phyloP scores from a whole-genome alignment of 1,140 invertebrate genomes.

The Rhyacophila brunnea region DNA sequence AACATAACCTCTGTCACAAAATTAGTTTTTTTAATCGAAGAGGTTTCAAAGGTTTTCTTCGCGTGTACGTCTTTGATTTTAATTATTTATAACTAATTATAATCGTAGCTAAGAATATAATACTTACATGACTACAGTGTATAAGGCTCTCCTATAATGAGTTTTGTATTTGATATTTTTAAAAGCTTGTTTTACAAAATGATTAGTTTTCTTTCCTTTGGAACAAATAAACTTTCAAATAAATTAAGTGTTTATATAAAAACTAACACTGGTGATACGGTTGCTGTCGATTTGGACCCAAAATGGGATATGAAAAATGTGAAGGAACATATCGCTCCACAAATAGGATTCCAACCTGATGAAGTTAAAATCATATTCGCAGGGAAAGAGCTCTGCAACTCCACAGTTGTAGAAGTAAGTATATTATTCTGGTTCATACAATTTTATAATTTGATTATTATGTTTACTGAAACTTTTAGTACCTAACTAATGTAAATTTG shows the following conservation, averaged over 20 bases:
- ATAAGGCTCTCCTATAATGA: conserved; percentile 46
- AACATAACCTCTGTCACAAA: too few species aligned
- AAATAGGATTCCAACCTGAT: conserved; percentile 65
- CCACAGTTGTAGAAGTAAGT: conserved; percentile 66
- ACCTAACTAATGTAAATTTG: too few species aligned
- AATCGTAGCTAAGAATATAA: too few species aligned
- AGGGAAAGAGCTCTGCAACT: conserved; percentile 77
- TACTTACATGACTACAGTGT: too few species aligned
- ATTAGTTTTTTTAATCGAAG: too few species aligned
- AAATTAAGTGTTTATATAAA: conserved; percentile 69
- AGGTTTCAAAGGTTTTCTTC: too few species aligned
- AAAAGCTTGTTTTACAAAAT: conserved; percentile 59
- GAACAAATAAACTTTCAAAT: conserved; percentile 61
- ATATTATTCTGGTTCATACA: too few species aligned
- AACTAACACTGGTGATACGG: conserved; percentile 66
- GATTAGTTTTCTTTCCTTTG: conserved; percentile 63
- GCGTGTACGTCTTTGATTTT: too few species aligned
- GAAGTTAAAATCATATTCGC: conserved; percentile 84
- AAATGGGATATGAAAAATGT: conserved; percentile 75
- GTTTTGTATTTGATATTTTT: conserved; percentile 57
- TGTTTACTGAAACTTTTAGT: too few species aligned
- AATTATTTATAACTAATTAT: too few species aligned
- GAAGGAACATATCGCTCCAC: conserved; percentile 69
- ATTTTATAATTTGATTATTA: too few species aligned
- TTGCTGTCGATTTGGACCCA: conserved; percentile 69